These are phyloP conservation scores for Griposia aprilina DNA, from an alignment of 2,888 invertebrate species.

Conservation along the genomic window DNA sequence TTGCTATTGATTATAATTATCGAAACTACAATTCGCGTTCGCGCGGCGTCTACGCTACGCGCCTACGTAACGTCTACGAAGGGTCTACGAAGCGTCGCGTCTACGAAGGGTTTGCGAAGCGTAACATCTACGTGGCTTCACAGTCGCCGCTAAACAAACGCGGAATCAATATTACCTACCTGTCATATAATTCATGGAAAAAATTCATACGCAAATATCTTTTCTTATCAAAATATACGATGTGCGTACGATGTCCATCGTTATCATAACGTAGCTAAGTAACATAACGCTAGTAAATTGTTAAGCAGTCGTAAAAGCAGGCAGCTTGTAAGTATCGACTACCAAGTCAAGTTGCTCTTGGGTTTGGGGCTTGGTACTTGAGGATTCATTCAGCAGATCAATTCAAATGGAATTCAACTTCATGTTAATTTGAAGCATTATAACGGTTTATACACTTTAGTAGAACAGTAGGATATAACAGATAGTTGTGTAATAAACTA, in stretches of 20 bases:
- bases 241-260: background rate
- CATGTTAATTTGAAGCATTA: background rate
- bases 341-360: background rate
- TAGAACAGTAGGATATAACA: no score
- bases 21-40: background rate
- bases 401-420: conserved; percentile 12
- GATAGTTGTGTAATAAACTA: background rate
- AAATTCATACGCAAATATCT: no score
- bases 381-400: conserved; percentile 1
- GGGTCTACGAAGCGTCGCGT: no score
- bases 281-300: background rate
- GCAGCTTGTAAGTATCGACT: background rate
- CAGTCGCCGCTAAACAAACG: background rate
- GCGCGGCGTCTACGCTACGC: no score
- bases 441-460: background rate
- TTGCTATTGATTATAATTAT: background rate
- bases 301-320: background rate
- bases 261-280: background rate
- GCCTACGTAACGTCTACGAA: no score
- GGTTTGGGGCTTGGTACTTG: background rate
- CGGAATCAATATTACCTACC: background rate
- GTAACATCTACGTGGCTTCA: background rate
- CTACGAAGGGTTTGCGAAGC: no score
- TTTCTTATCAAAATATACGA: background rate
- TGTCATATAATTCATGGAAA: no score